Percentiles rank a stretch among this genome's conserved stretches.
These are phyloP conservation scores for Neoniphon sammara DNA, from an alignment of 2,797 vertebrate species.

Conservation along the genomic window DNA sequence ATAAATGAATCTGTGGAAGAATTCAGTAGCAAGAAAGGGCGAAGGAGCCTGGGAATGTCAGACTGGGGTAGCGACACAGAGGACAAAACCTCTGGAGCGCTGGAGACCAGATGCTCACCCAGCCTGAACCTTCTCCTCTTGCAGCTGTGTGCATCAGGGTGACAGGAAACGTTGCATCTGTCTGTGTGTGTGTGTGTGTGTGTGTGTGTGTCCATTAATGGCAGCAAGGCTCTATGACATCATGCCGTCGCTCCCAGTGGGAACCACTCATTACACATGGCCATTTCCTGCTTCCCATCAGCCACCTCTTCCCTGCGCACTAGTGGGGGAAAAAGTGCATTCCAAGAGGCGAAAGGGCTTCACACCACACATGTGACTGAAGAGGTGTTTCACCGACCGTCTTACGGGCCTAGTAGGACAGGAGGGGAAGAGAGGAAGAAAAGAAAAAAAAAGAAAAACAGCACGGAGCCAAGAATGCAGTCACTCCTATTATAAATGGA, in stretches of 20 bases:
- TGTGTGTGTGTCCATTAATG: slow-evolving; percentile 45
- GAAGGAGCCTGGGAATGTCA: slow-evolving; percentile 7
- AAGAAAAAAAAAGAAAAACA: slow-evolving; percentile 35
- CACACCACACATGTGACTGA: slow-evolving; percentile 21
- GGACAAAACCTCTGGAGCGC: slow-evolving; percentile 1
- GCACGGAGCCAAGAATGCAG: slow-evolving; percentile 62
- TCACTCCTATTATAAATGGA: slow-evolving; percentile 56
- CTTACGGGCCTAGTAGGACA: slow-evolving; percentile 25
- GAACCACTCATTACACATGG: slow-evolving; percentile 70
- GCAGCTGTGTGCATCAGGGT: slow-evolving; percentile 13
- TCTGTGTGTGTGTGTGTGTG: no score
- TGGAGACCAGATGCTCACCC: slow-evolving; percentile 17
- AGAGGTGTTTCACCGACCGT: slow-evolving; percentile 15
- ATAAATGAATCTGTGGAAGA: no score
- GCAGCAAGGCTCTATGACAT: slow-evolving; percentile 65
- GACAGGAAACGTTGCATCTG: slow-evolving; percentile 59
- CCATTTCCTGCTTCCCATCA: slow-evolving; percentile 82
- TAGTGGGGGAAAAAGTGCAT: slow-evolving; percentile 38
- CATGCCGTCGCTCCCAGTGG: slow-evolving; percentile 65
- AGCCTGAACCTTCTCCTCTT: slow-evolving; percentile 2
- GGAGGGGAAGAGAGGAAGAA: slow-evolving; percentile 4
- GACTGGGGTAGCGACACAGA: background rate
- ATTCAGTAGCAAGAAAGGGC: background rate
- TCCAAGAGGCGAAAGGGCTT: slow-evolving; percentile 16
- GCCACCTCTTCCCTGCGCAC: slow-evolving; percentile 26